A percentile compares a stretch with the other conserved stretches of the same genome.
Evolutionary conservation across 2,888 invertebrate species (phyloP).

Genomic region (Vandiemenella viatica): DNA sequence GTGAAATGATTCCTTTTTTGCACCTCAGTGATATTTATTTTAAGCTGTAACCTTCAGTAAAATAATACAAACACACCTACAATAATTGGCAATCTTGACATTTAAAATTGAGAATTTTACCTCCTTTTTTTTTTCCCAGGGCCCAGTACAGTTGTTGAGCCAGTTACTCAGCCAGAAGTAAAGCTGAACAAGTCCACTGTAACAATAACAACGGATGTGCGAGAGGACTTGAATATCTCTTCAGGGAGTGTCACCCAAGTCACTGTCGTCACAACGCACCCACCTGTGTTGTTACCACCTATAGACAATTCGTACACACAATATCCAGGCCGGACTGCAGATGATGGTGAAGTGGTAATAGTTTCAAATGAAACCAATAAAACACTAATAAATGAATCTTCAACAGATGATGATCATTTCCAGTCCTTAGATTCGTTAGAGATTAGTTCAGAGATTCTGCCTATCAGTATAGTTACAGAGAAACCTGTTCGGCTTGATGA

Average conservation of each 20-base stretch:
- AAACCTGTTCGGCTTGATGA: constrained; percentile 62
- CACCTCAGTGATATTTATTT: too few species aligned
- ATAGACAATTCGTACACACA: constrained; percentile 34
- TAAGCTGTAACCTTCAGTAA: too few species aligned
- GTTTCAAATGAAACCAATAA: constrained; percentile 64
- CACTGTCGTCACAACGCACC: constrained; percentile 68
- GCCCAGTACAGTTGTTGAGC: background rate
- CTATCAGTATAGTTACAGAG: constrained; percentile 10
- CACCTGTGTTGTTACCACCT: constrained; percentile 43
- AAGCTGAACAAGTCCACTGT: constrained; percentile 14
- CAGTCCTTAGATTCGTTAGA: constrained; percentile 63
- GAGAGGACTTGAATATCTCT: constrained; percentile 8
- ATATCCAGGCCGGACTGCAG: background rate
- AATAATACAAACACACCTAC: too few species aligned
- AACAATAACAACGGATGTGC: constrained; percentile 12
- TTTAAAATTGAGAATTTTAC: too few species aligned
- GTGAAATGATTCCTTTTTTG: too few species aligned
- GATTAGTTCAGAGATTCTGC: constrained; percentile 28
- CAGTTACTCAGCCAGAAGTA: constrained; percentile 14
- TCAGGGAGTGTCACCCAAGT: constrained; percentile 55
- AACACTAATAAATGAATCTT: constrained; percentile 48
- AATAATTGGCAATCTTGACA: too few species aligned
- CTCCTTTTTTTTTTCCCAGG: constrained; percentile 2
- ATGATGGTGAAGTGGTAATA: constrained; percentile 55
- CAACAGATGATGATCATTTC: constrained; percentile 56